Percentiles rank a stretch among this genome's conserved stretches.
Evolutionary conservation across 2,888 invertebrate species (phyloP).

Genomic region (Dione vanillae): DNA sequence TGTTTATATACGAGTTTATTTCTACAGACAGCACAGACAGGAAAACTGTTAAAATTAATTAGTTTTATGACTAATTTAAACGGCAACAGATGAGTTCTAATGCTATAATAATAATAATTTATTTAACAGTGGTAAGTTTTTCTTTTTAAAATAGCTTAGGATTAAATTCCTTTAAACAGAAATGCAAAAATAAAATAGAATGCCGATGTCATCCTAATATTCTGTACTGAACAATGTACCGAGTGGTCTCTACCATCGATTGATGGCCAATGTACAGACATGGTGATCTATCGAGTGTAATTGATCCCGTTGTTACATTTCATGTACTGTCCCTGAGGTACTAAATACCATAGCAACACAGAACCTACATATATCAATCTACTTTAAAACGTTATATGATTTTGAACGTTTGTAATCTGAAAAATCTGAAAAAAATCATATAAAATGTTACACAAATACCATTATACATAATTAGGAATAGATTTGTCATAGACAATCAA

Average conservation of each 20-base stretch:
- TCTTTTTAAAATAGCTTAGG: no score
- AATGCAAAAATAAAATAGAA: no score
- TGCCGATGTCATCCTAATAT: background rate
- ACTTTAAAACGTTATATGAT: background rate
- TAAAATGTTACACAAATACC: background rate
- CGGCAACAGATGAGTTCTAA: no score
- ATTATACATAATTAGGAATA: no score
- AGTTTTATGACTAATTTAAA: background rate
- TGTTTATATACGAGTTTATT: conserved; percentile 5
- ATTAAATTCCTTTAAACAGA: no score
- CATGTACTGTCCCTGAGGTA: background rate
- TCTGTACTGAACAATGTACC: background rate
- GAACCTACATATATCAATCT: background rate
- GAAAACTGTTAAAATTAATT: conserved; percentile 3
- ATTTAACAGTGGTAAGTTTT: no score
- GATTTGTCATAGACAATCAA: no score
- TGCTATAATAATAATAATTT: no score
- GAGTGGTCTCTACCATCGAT: background rate
- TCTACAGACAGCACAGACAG: background rate
- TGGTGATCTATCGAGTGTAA: background rate
- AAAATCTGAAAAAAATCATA: background rate
- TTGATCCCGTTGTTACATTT: background rate
- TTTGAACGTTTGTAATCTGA: background rate
- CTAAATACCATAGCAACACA: background rate
- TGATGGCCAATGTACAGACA: conserved; percentile 1